Evolutionary conservation across 1,140 invertebrate species (phyloP).

Genomic region (Sweltsa coloradensis): DNA sequence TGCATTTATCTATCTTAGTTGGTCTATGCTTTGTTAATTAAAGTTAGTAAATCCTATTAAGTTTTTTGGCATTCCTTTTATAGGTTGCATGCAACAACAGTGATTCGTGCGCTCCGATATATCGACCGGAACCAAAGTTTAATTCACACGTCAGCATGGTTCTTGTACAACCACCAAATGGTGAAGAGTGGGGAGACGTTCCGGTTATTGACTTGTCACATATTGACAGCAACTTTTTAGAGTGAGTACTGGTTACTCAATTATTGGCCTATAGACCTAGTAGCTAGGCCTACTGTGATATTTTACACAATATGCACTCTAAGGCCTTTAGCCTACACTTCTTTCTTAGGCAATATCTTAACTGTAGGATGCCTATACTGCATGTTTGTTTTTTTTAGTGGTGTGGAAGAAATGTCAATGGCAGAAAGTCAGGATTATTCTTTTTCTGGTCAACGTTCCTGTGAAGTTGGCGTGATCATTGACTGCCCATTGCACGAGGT

Average conservation of each 20-base stretch:
- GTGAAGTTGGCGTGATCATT: slow-evolving; percentile 23
- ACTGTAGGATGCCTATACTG: not conserved
- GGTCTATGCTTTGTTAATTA: not conserved
- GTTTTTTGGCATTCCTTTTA: slow-evolving; percentile 13
- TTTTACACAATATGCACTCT: slow-evolving; percentile 5
- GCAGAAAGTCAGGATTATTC: too few species aligned
- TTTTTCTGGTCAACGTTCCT: slow-evolving; percentile 13
- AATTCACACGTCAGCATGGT: slow-evolving; percentile 57
- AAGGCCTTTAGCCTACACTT: slow-evolving; percentile 3
- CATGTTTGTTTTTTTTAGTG: not conserved
- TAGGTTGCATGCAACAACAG: slow-evolving; percentile 46
- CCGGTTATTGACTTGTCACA: too few species aligned
- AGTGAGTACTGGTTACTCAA: too few species aligned
- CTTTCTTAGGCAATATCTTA: not conserved
- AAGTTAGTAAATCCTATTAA: slow-evolving; percentile 3
- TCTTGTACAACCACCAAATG: slow-evolving; percentile 58
- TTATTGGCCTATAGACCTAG: not conserved
- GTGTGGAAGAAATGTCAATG: not conserved
- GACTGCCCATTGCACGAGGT: slow-evolving; percentile 25
- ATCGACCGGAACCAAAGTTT: slow-evolving; percentile 37
- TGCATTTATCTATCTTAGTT: not conserved
- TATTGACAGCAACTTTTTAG: too few species aligned
- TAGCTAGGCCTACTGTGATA: too few species aligned
- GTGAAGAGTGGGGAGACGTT: too few species aligned
- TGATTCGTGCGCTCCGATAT: slow-evolving; percentile 52